Conservation (phyloP, 2,888 invertebrate genomes). For the Phalera bucephala region DNA sequence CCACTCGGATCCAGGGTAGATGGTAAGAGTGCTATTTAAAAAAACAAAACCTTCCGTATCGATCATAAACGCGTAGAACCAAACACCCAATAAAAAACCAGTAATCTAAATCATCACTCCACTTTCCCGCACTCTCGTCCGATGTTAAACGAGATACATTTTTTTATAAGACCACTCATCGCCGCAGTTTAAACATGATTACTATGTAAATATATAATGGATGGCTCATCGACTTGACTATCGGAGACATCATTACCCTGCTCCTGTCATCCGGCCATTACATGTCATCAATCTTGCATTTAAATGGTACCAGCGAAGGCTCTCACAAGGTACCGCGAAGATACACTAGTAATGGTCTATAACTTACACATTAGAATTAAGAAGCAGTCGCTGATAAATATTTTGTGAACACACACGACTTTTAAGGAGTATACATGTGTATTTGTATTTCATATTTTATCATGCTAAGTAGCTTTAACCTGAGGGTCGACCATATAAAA, state of each 20-base stretch:
- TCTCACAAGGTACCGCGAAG: conserved; percentile 44
- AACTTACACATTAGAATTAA: conserved; percentile 26
- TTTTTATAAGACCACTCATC: conserved; percentile 35
- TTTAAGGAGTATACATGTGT: not conserved
- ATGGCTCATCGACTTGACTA: conserved; percentile 57
- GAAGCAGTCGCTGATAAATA: conserved; percentile 12
- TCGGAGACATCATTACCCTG: conserved; percentile 53
- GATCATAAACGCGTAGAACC: too few species aligned
- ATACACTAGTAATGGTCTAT: conserved; percentile 32
- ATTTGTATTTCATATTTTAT: too few species aligned
- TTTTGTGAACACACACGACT: conserved; percentile 7
- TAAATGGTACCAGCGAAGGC: conserved; percentile 65
- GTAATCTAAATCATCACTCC: conserved; percentile 13
- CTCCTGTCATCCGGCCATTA: conserved; percentile 55
- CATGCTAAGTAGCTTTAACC: too few species aligned
- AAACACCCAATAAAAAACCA: too few species aligned
- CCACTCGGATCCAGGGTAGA: too few species aligned
- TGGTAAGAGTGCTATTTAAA: too few species aligned
- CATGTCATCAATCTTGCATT: conserved; percentile 64
- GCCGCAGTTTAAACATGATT: conserved; percentile 40
- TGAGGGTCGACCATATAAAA: too few species aligned
- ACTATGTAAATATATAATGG: conserved; percentile 68
- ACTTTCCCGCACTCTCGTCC: conserved; percentile 22
- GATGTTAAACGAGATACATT: conserved; percentile 14
- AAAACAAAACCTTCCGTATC: too few species aligned